phyloP scores from a whole-genome alignment of 2,113 vertebrate genomes.

The Xenus cinereus region DNA sequence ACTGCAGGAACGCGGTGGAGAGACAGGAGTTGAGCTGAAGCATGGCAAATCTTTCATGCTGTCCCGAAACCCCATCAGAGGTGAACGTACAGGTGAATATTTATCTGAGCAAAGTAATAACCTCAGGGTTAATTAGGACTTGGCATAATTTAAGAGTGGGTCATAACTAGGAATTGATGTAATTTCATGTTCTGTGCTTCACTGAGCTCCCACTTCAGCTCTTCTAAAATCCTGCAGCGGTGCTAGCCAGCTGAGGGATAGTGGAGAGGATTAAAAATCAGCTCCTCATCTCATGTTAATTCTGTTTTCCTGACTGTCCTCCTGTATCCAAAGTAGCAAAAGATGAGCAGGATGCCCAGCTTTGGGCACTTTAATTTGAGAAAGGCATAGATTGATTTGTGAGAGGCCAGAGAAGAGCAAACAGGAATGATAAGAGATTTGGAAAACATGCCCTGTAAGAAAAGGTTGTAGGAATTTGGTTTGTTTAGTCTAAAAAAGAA shows the following conservation, averaged over 20 bases:
- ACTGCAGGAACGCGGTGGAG: background rate
- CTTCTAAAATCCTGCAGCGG: background rate
- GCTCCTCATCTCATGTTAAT: background rate
- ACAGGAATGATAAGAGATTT: background rate
- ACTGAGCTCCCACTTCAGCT: background rate
- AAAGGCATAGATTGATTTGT: background rate
- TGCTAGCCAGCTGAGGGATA: background rate
- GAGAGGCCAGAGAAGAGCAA: background rate
- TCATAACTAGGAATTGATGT: background rate
- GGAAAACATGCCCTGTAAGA: background rate
- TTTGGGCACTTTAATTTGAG: background rate
- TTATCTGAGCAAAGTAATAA: background rate
- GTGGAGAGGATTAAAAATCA: slow-evolving; percentile 17
- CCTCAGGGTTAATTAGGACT: background rate
- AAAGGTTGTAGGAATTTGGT: background rate
- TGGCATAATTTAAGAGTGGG: background rate
- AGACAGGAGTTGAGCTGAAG: background rate
- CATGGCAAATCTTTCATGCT: background rate
- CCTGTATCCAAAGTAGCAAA: background rate
- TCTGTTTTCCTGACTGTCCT: background rate
- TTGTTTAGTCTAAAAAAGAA: slow-evolving; percentile 36
- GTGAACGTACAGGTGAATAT: background rate
- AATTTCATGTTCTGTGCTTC: background rate
- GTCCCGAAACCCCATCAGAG: background rate
- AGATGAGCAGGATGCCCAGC: background rate